Conservation (phyloP, 2,888 invertebrate species). For the Lithosia quadra region DNA sequence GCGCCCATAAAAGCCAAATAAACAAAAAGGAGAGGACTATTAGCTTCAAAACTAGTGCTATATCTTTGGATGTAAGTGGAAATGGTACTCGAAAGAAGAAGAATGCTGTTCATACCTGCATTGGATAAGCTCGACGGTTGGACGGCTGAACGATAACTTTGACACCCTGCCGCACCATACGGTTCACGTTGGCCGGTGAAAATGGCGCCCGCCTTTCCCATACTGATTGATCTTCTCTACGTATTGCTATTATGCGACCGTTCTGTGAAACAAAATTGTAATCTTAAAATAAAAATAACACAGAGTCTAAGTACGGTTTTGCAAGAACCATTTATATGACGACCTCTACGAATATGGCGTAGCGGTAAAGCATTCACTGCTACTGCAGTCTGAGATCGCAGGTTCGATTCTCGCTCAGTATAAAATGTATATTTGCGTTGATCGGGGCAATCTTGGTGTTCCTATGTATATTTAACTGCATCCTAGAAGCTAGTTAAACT, state of each 20-base stretch:
- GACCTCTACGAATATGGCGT: no score
- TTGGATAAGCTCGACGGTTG: conserved; percentile 98
- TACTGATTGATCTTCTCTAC: conserved; percentile 97
- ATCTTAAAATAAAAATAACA: background rate
- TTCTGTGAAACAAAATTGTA: conserved; percentile 65
- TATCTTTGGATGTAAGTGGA: background rate
- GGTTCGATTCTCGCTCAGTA: no score
- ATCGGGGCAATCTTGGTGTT: no score
- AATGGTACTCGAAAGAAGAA: background rate
- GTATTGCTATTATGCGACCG: conserved; percentile 93
- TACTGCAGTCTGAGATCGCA: no score
- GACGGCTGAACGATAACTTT: conserved; percentile 99
- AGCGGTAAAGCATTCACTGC: no score
- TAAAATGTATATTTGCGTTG: no score
- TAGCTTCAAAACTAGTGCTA: no score
- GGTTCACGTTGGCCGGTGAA: conserved; percentile 96
- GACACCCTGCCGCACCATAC: conserved; percentile 94
- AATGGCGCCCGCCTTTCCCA: conserved; percentile 98
- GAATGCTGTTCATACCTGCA: conserved; percentile 90
- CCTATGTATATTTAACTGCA: no score
- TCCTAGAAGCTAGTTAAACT: no score
- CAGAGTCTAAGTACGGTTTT: background rate
- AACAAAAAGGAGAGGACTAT: no score
- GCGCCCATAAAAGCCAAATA: no score
- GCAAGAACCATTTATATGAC: background rate